Conservation (phyloP, 2,113 vertebrate species). For the Noctilio leporinus region DNA sequence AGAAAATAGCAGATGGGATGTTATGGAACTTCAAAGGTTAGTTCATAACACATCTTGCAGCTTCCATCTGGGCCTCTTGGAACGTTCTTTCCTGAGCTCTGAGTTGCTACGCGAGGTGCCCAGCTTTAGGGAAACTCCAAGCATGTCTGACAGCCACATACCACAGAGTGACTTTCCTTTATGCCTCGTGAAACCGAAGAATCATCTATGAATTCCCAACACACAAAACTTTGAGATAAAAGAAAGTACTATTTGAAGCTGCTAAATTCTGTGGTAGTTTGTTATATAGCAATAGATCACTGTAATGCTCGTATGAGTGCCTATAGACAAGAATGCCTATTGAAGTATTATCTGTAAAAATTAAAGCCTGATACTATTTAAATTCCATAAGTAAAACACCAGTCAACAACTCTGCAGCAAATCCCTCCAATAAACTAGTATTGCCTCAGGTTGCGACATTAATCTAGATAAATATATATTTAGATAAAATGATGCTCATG, state of each 20-base stretch:
- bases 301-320: fast-evolving
- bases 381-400: neutral
- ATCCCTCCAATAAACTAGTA: neutral
- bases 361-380: neutral
- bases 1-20: neutral
- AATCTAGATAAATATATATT: neutral
- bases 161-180: neutral
- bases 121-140: neutral
- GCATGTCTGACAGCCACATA: neutral
- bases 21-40: neutral
- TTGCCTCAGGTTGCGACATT: neutral
- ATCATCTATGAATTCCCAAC: neutral
- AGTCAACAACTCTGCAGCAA: neutral
- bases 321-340: neutral
- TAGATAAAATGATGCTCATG: neutral
- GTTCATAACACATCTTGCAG: neutral
- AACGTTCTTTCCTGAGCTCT: neutral
- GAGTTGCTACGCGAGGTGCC: neutral
- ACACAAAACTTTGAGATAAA: neutral
- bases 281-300: neutral
- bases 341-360: neutral
- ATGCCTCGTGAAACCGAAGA: neutral
- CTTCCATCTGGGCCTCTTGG: neutral
- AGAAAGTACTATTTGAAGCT: neutral
- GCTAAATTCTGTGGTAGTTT: neutral